Base-by-base conservation (phyloP, 2,113 vertebrate species). In the Ciconia boyciana region DNA sequence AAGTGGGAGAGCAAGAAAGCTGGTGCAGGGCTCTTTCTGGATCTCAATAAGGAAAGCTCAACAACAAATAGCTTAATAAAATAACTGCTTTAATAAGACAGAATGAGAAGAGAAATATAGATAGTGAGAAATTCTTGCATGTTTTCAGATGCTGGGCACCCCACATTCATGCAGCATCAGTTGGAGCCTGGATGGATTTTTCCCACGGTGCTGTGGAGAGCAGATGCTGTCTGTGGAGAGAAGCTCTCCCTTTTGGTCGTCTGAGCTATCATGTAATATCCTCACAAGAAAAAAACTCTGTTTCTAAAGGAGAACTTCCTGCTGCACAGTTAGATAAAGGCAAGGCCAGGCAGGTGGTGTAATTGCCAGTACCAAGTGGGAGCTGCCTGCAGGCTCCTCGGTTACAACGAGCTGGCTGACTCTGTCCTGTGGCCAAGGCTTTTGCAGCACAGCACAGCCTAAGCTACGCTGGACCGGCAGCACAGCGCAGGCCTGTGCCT, bases 1-100 rank as follows among this genome's bases (percentile, higher is more conserved):
- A 5, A 70, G 24, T 19, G 12, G 71, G 16, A 0, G 0, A 58
- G 25, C 34, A 62, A n/a, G n/a, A 52, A 12, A 28, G 21, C 3
- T 85, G 15, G 5, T 58, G 6, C 43, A 46, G 32, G 12, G 21
- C 5, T 64, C 28, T 52, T 81, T 52, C 60, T 71, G 17, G 16
- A 68, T 54, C 28, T 86, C 29, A 25, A 0, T 24, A 36, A 64
- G 17, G 28, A 58, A 71, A 62, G 4, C 13, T 7, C 22, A 34
- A 16, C 11, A 64, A 26, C 13, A 75, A 52, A 44, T 46, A 22
- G 1, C 8, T 92, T 52, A 64, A 6, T 31, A 54, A 71, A 11
- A 13, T 24, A 84, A 61, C 10, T 77, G 11, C 11, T 61, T 78
- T 46, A 72, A 17, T 43, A 55, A 39, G 7, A 80, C 11, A 32